A percentile compares a stretch with the other conserved stretches of the same genome.
These are phyloP conservation scores for Buceros bicornis DNA, from an alignment of 2,797 vertebrate genomes.

Conservation along the genomic window DNA sequence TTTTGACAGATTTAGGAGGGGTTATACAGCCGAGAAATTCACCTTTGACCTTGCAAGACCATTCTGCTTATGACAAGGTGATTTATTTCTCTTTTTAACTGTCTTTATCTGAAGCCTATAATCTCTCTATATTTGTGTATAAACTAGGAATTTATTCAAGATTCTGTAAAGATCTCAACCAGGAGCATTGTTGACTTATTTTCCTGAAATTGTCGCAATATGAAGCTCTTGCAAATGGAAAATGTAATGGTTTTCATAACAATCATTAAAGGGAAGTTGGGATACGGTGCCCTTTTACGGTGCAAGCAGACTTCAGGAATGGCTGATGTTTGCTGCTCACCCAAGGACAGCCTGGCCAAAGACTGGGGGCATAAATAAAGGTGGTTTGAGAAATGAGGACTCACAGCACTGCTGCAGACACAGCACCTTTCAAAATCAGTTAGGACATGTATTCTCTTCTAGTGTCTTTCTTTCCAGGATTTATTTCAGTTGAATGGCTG, in stretches of 20 bases:
- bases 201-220: neutral
- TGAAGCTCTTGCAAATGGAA: neutral
- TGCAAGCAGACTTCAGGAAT: neutral
- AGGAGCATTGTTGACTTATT: neutral
- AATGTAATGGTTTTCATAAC: neutral
- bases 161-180: neutral
- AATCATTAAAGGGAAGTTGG: neutral
- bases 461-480: neutral
- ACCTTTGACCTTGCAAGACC: slow-evolving; percentile 36
- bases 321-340: neutral
- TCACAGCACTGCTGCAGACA: neutral
- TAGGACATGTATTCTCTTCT: neutral
- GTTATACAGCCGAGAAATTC: slow-evolving; percentile 53
- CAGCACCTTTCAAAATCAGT: neutral
- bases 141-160: neutral
- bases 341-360: neutral
- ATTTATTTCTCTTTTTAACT: neutral
- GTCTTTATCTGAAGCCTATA: neutral
- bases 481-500: slow-evolving; percentile 46
- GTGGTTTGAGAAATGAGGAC: neutral
- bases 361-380: neutral
- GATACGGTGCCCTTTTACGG: rapidly evolving
- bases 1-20: slow-evolving; percentile 44
- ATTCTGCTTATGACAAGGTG: slow-evolving; percentile 10
- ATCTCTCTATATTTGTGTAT: neutral